These are phyloP conservation scores for Litocranius walleri DNA, from an alignment of 2,113 vertebrate genomes.

Conservation along the genomic window DNA sequence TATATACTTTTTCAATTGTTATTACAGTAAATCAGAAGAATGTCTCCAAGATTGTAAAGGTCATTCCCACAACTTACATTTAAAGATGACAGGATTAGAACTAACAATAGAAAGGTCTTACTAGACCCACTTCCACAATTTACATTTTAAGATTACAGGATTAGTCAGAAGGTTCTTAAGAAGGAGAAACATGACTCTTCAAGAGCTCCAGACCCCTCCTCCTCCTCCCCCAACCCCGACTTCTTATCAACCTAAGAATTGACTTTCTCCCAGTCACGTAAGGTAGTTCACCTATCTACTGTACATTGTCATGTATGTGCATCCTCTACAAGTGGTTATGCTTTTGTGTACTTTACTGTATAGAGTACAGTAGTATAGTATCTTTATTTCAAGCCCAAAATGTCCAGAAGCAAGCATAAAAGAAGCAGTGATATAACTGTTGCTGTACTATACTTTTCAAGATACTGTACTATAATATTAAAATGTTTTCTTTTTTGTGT, in stretches of 20 bases:
- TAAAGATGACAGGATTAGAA: not conserved
- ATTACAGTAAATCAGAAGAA: not conserved
- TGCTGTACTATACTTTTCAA: not conserved
- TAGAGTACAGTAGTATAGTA: not conserved
- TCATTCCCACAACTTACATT: not conserved
- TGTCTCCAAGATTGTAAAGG: not conserved
- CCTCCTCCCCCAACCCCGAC: accelerated
- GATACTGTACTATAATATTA: not conserved
- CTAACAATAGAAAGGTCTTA: not conserved
- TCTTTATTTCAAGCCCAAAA: not conserved
- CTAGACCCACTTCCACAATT: not conserved
- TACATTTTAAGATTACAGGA: not conserved
- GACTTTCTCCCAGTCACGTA: not conserved
- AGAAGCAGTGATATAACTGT: not conserved
- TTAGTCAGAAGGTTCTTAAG: not conserved
- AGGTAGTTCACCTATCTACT: not conserved
- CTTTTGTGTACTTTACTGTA: not conserved
- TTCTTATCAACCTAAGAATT: not conserved
- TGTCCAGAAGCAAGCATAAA: not conserved
- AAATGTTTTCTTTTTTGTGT: not conserved
- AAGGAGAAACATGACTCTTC: not conserved
- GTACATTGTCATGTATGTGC: not conserved
- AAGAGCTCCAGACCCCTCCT: not conserved
- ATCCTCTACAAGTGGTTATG: not conserved
- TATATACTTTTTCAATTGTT: not conserved